Base-by-base conservation (phyloP, 2,113 vertebrate genomes). In the Sceloporus tristichus region DNA sequence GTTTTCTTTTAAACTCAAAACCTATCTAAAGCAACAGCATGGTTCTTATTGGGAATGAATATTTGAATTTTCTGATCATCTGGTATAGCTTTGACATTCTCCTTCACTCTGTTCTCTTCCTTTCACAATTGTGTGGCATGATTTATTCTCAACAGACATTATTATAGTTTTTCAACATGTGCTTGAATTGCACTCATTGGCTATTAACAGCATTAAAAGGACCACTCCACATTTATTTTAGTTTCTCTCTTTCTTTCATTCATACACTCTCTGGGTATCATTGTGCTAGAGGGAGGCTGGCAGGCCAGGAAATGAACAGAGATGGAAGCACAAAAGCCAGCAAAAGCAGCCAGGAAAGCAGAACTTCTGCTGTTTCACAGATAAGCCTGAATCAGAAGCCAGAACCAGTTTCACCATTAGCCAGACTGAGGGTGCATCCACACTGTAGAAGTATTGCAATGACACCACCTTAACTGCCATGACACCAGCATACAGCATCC, bases 11-110 rank as follows among this genome's bases (percentile, higher is more conserved):
- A 0, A 53, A 65, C 18, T 2, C 71, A 2, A 6, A 1, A 16
- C n/a, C n/a, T 53, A 13, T 65, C 62, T 2, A 62, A 62, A 16
- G 54, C 54, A 76, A n/a, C 4, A 34, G 1, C 65, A 48, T 9
- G 38, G 1, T 76, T 80, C 77, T 38, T 14, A 1, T 0, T 23
- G 23, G 42, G 0, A 48, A 40, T 3, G 59, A 3, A 5, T 25
- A 38, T 38, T 3, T 53, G 21, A 21, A 18, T 5, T 29, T 86
- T 79, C 48, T 59, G 48, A 71, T 38, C 48, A 1, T 79, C 29
- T 84, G 0, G 0, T 11, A 4, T 42, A n/a, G 14, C 38, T 2
- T 7, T n/a, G 42, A 42, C n/a, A 7, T 56, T n/a, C 40, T 53
- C 42, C 7, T 1, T 73, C 38, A 0, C 34, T 62, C 19, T 42